phyloP scores from a whole-genome alignment of 2,113 vertebrate species.

The Gallinago media region DNA sequence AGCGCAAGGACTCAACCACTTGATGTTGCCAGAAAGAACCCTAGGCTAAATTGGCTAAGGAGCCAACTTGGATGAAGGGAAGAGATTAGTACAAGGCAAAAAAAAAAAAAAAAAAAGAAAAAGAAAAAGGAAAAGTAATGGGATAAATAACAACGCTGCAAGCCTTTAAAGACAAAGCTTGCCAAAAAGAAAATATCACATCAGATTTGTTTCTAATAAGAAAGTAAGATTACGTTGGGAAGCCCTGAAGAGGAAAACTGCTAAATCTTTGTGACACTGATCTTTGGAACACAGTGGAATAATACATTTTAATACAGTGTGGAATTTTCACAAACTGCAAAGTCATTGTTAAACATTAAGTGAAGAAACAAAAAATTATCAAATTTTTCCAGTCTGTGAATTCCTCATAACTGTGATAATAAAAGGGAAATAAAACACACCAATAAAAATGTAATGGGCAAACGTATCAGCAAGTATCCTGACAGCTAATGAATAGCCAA shows the following conservation, averaged over 20 bases:
- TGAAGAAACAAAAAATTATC: conserved; percentile 46
- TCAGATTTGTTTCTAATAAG: conserved; percentile 19
- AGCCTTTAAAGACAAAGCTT: conserved; percentile 26
- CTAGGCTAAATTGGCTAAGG: neutral
- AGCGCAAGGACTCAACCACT: neutral
- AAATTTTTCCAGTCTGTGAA: conserved; percentile 12
- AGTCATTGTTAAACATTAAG: conserved; percentile 19
- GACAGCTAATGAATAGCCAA: conserved; percentile 52
- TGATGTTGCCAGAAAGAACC: neutral
- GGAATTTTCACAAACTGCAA: conserved; percentile 35
- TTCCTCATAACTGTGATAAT: neutral
- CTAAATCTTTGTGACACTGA: neutral
- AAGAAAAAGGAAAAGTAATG: neutral
- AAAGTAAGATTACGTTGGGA: neutral
- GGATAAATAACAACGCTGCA: neutral
- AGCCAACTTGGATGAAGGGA: neutral
- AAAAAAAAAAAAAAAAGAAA: neutral
- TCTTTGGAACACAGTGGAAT: conserved; percentile 1
- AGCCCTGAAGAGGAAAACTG: conserved; percentile 38
- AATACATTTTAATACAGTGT: conserved; percentile 36
- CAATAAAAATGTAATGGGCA: neutral
- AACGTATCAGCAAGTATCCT: conserved; percentile 44
- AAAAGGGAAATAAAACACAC: conserved; percentile 29
- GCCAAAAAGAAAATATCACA: conserved; percentile 25
- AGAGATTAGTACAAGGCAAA: neutral